Percentiles rank a stretch among this genome's conserved stretches.
Conservation (phyloP, 2,797 vertebrate genomes). For the Apogon hyalosoma region DNA sequence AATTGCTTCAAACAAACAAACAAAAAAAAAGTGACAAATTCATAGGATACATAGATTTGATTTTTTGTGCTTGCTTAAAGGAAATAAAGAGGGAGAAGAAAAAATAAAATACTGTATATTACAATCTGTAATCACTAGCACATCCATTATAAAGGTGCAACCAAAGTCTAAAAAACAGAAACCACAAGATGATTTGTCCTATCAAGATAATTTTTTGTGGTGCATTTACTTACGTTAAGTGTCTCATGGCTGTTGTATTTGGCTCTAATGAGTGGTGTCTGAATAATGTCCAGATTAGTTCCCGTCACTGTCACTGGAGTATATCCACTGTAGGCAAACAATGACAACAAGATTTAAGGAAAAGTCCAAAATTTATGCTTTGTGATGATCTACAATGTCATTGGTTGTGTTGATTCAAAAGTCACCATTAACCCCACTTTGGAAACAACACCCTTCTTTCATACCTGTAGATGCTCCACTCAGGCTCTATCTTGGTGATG, state of each 20-base stretch:
- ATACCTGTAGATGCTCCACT: slow-evolving; percentile 98
- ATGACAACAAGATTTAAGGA: slow-evolving; percentile 2
- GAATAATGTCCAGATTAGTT: slow-evolving; percentile 96
- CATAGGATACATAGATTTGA: not conserved
- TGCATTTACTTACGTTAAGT: slow-evolving; percentile 89
- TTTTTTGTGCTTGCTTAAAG: not conserved
- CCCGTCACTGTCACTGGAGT: slow-evolving; percentile 96
- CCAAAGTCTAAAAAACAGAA: not conserved
- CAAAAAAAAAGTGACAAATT: too few species aligned
- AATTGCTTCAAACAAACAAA: too few species aligned
- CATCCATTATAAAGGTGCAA: too few species aligned
- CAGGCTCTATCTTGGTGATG: slow-evolving; percentile 93
- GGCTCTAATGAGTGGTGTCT: slow-evolving; percentile 95
- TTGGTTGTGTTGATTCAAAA: not conserved
- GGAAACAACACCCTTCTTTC: not conserved
- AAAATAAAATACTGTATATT: too few species aligned
- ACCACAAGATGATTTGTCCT: not conserved
- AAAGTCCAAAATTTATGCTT: not conserved
- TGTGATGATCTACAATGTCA: not conserved
- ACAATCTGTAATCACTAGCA: too few species aligned
- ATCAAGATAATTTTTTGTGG: not conserved
- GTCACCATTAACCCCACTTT: too few species aligned
- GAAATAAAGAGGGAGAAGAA: too few species aligned
- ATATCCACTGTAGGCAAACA: slow-evolving; percentile 86
- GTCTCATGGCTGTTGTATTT: slow-evolving; percentile 94